phyloP scores from a whole-genome alignment of 2,888 invertebrate species.

The Caenorhabditis plicata region DNA sequence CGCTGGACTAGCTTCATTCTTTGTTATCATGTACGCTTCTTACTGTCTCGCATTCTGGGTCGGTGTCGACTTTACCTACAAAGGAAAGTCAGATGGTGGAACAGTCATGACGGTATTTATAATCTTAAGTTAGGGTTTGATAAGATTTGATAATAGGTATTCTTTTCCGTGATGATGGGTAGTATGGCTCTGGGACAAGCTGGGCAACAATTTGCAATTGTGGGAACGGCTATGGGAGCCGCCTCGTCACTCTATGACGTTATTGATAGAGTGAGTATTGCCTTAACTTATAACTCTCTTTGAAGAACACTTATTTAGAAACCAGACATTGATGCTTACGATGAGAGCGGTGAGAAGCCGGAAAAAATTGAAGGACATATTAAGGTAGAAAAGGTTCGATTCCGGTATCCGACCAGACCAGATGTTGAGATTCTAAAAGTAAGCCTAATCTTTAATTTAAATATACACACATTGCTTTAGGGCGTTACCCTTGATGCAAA shows the following conservation, averaged over 20 bases:
- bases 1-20: conserved; percentile 63
- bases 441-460: no score
- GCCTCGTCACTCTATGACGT: conserved; percentile 72
- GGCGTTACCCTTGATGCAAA: conserved; percentile 47
- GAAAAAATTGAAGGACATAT: conserved; percentile 66
- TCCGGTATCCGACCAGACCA: conserved; percentile 68
- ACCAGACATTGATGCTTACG: conserved; percentile 58
- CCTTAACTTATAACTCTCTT: background rate
- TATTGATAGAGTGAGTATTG: conserved; percentile 66
- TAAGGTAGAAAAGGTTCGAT: conserved; percentile 67
- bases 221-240: conserved; percentile 79
- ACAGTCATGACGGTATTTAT: conserved; percentile 46
- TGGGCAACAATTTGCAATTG: conserved; percentile 79
- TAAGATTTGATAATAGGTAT: no score
- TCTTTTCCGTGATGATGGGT: conserved; percentile 68
- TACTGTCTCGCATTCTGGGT: conserved; percentile 63
- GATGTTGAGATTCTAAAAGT: conserved; percentile 64
- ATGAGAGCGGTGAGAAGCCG: conserved; percentile 66
- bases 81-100: conserved; percentile 30
- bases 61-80: conserved; percentile 50
- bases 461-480: no score
- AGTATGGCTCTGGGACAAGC: conserved; percentile 75
- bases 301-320: conserved; percentile 14
- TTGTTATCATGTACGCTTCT: conserved; percentile 65
- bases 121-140: no score